Base-by-base conservation (phyloP, 1,140 invertebrate species). In the Zaprionus africanus region DNA sequence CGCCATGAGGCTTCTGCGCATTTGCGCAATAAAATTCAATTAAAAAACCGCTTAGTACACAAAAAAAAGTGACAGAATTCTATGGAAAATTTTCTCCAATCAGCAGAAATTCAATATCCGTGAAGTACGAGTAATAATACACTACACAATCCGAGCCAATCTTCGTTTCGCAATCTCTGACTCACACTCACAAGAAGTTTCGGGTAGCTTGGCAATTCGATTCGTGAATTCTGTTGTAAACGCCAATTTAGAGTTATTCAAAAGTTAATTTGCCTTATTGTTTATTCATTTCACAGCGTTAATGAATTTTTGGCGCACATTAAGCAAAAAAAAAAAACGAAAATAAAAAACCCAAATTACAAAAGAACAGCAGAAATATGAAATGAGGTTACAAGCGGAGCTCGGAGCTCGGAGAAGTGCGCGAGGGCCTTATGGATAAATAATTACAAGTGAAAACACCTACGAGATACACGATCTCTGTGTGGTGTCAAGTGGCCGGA, bases 391-490 rank as follows among this genome's bases (percentile, higher is more conserved):
- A 78, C 34, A 62, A 24, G 19, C 73, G 36, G 71, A 73, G 41
- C n/a, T 46, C 41, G 41, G n/a, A n/a, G n/a, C 22, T 22, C 22
- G 38, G 38, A 57, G 53, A 22, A 38, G 19, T 79, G 70, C 66
- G 79, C 31, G 67, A 49, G 34, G 71, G 68, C 71, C 3, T 81
- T 90, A 88, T 88, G 85, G 78, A 43, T 88, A 90, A 90, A 88
- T 88, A 88, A 88, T 90, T 90, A 88, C 85, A 81, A 84, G 78
- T 76, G 71, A 84, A 84, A 84, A 88, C 84, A 88, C 85, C 84
- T 88, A 88, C 84, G 75, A 81, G 72, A 73, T 69, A 64, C 73
- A 82, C 57, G 69, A 66, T 68, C 49, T 75, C 53, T 56, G 36
- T 57, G 53, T 41, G 80, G 72, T 76, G 77, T 66, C 81, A 80